Evolutionary conservation across 2,113 vertebrate species (phyloP).

Genomic region (Dolichallabes microphthalmus): DNA sequence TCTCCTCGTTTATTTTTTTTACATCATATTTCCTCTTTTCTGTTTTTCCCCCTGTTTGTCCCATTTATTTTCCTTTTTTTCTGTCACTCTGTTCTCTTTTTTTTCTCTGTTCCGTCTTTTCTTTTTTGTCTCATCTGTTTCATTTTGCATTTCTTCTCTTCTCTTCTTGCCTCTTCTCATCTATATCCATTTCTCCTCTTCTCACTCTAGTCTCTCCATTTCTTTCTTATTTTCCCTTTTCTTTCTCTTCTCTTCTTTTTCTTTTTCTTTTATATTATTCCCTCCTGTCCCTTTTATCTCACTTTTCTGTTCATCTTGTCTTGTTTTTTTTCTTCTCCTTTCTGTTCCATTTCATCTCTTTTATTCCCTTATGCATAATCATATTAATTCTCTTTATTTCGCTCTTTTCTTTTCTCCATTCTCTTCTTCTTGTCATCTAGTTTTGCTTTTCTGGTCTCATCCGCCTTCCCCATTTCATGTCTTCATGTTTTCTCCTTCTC

Average conservation of each 20-base stretch:
- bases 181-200: neutral
- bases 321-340: neutral
- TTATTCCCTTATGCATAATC: too few species aligned
- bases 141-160: neutral
- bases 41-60: neutral
- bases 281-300: neutral
- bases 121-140: neutral
- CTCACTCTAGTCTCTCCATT: too few species aligned
- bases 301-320: neutral
- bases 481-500: neutral
- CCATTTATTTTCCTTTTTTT: too few species aligned
- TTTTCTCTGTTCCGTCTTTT: neutral
- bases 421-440: neutral
- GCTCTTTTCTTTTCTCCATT: neutral
- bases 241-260: neutral
- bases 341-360: neutral
- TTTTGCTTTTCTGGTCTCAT: neutral
- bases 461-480: neutral
- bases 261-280: neutral
- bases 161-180: too few species aligned
- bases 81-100: too few species aligned
- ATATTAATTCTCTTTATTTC: neutral
- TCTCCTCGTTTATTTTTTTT: too few species aligned
- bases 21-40: neutral
- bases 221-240: neutral